Base-by-base conservation (phyloP, 1,140 invertebrate genomes). In the Drosophila navojoa region DNA sequence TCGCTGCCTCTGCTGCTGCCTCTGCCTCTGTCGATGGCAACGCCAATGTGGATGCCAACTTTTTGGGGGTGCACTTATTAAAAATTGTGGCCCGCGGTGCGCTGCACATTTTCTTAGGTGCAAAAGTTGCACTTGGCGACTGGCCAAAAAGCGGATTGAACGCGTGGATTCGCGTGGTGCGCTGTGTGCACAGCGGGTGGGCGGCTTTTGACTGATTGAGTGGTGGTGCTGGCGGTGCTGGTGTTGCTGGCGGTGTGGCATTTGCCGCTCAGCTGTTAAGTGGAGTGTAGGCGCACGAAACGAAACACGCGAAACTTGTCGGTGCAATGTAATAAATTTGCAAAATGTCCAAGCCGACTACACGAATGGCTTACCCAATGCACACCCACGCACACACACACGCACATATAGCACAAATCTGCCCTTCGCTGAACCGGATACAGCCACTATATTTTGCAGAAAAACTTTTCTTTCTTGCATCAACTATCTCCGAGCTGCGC, bases 311-410 rank as follows among this genome's bases (percentile, higher is more conserved):
- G 79, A 86, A 79, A 82, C 82, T 86, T 81, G 82, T 79, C 82
- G 82, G 79, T 73, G 82, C 79, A 71, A 87, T 73, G 82, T 86
- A 86, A 86, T 86, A 87, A 86, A 86, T 86, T 86, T 77, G 47
- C 42, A 87, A 81, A 87, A 87, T 74, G 82, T 86, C 82, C 82
- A 68, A 81, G 62, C 55, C 57, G 57, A 27, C 60, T 57, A 86
- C 87, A 87, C 79, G 82, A 87, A 86, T 87, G 82, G 79, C 82
- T 78, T 78, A 68, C 67, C 74, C 81, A 86, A 72, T 79, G 68
- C 71, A 71, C 64, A 86, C 54, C 67, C 64, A 81, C 71, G 76
- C 71, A 47, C 45, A 71, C 40, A 40, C 42, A 29, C 32, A 40
- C 64, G 55, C 22, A 25, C 47, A 35, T 27, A 42, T 58, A 27